A percentile compares a stretch with the other conserved stretches of the same genome.
phyloP scores from a whole-genome alignment of 2,113 vertebrate genomes.

The Neodon shergylaensis region DNA sequence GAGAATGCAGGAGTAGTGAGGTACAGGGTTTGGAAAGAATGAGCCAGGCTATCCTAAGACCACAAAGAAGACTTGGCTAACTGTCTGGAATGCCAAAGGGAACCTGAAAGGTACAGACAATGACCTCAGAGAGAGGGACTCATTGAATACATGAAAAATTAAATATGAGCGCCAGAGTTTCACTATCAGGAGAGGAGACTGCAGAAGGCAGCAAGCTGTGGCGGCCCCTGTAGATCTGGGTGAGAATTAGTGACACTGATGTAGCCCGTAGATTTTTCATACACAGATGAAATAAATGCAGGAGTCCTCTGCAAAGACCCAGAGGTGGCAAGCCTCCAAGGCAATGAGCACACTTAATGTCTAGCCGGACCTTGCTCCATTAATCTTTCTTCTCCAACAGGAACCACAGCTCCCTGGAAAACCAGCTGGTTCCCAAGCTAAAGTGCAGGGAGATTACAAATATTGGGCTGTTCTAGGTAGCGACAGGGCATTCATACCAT shows the following conservation, averaged over 20 bases:
- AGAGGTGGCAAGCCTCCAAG: background rate
- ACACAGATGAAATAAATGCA: background rate
- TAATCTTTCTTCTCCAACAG: background rate
- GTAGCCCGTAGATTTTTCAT: background rate
- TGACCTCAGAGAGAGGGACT: background rate
- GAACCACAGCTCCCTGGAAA: background rate
- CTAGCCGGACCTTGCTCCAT: background rate
- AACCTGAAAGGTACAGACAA: background rate
- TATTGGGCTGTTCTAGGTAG: background rate
- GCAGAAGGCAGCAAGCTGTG: background rate
- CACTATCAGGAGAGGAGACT: background rate
- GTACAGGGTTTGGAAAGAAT: background rate
- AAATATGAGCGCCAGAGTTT: background rate
- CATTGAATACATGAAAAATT: background rate
- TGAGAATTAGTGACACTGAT: background rate
- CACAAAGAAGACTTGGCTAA: background rate
- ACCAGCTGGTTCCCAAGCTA: background rate
- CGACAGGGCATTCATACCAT: background rate
- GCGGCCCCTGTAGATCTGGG: too few species aligned
- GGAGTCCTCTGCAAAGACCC: background rate
- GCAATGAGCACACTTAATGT: background rate
- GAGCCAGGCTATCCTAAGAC: background rate
- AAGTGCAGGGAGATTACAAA: background rate
- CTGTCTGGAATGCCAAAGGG: background rate
- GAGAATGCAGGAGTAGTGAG: background rate